Conservation (phyloP, 1,140 invertebrate genomes). For the Polypedilum vanderplanki region DNA sequence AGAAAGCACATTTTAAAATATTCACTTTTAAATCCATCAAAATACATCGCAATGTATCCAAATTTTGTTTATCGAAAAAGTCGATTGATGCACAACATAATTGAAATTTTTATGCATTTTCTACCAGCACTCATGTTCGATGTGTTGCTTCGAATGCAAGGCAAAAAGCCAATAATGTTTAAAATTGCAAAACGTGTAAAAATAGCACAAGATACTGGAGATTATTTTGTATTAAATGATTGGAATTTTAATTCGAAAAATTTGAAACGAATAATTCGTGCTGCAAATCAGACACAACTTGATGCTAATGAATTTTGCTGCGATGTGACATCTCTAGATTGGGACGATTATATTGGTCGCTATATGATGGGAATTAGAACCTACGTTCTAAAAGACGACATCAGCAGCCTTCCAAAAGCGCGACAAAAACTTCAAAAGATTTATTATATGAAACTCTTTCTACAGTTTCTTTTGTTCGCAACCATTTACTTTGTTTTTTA, state of each 20-base stretch:
- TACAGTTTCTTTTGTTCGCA: background rate
- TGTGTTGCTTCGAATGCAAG: slow-evolving; percentile 57
- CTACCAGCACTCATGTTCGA: slow-evolving; percentile 75
- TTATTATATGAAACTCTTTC: background rate
- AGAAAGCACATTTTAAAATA: slow-evolving; percentile 59
- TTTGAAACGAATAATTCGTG: slow-evolving; percentile 56
- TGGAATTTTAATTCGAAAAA: slow-evolving; percentile 79
- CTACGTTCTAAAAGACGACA: slow-evolving; percentile 69
- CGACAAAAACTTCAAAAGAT: slow-evolving; percentile 54
- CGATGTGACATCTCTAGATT: slow-evolving; percentile 54
- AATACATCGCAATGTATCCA: slow-evolving; percentile 81
- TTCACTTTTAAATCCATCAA: slow-evolving; percentile 65
- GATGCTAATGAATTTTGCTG: slow-evolving; percentile 57
- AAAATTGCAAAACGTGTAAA: slow-evolving; percentile 73
- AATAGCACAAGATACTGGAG: slow-evolving; percentile 63
- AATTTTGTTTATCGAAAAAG: slow-evolving; percentile 70
- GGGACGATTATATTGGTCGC: slow-evolving; percentile 59
- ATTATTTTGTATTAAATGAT: slow-evolving; percentile 81
- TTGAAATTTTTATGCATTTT: slow-evolving; percentile 64
- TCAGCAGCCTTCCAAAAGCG: slow-evolving; percentile 55
- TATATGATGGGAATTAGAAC: slow-evolving; percentile 74
- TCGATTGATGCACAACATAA: slow-evolving; percentile 61
- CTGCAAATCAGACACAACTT: slow-evolving; percentile 47
- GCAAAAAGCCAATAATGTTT: slow-evolving; percentile 77
- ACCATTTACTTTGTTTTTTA: background rate